Percentiles rank a stretch among this genome's conserved stretches.
phyloP scores from a whole-genome alignment of 2,888 invertebrate species.

The Pyrrhosoma nymphula region DNA sequence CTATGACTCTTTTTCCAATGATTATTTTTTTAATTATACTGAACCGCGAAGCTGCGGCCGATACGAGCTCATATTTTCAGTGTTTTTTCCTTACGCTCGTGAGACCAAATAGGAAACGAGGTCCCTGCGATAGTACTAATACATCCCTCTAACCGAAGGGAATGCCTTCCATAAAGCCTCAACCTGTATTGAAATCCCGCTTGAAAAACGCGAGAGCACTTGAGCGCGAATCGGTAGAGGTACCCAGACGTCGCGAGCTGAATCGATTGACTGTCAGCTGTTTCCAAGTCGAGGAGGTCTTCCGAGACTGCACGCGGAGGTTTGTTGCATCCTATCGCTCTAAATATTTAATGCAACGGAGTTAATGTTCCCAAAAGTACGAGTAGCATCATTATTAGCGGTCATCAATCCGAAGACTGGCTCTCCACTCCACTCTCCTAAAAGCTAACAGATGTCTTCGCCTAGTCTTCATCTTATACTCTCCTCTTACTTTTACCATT shows the following conservation, averaged over 20 bases:
- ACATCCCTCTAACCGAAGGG: background rate
- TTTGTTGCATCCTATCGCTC: too few relatives aligned
- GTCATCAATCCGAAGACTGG: too few relatives aligned
- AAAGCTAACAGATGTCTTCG: too few relatives aligned
- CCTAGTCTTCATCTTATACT: too few relatives aligned
- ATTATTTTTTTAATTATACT: too few relatives aligned
- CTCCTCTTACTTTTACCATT: too few relatives aligned
- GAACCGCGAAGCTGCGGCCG: background rate
- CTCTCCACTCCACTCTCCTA: too few relatives aligned
- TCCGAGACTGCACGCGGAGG: background rate
- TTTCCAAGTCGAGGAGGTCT: background rate
- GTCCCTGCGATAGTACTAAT: background rate
- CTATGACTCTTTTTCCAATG: too few relatives aligned
- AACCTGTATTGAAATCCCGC: background rate
- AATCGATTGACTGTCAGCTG: background rate
- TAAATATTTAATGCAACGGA: too few relatives aligned
- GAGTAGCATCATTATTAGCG: too few relatives aligned
- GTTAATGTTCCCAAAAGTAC: too few relatives aligned
- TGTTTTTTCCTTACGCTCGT: background rate
- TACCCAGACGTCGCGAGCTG: background rate
- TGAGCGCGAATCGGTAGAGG: background rate
- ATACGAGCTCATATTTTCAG: background rate
- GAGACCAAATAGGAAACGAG: background rate
- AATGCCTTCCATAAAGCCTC: background rate
- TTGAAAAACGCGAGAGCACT: background rate